phyloP scores from a whole-genome alignment of 2,113 vertebrate genomes.

The Paracanthobrama guichenoti region DNA sequence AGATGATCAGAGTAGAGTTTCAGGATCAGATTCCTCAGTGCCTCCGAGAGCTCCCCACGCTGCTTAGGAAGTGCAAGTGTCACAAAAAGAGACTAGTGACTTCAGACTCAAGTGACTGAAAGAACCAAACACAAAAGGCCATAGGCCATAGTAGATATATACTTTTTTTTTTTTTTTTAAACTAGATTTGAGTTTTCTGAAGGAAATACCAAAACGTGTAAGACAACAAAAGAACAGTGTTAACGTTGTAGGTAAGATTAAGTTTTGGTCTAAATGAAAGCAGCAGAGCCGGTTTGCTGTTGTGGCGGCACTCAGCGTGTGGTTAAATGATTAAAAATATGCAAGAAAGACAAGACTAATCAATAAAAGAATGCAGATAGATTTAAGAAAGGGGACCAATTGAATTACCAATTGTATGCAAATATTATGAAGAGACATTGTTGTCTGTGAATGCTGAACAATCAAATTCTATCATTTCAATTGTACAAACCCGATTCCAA shows the following conservation, averaged over 20 bases:
- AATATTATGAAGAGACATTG: background rate
- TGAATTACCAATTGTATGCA: background rate
- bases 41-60: constrained; percentile 73
- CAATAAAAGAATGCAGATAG: background rate
- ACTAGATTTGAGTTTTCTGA: background rate
- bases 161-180: too few species aligned
- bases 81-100: background rate
- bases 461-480: background rate
- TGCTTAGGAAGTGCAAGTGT: constrained; percentile 51
- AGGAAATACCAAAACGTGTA: background rate
- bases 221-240: background rate
- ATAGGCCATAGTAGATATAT: background rate
- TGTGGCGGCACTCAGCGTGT: background rate
- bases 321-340: background rate
- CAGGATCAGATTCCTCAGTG: constrained; percentile 75
- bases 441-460: background rate
- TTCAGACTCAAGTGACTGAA: constrained; percentile 26
- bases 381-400: background rate
- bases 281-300: background rate
- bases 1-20: constrained; percentile 78
- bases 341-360: background rate
- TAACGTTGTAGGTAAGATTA: background rate
- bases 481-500: too few species aligned
- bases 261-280: background rate
- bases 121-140: constrained; percentile 10